Base-by-base conservation (phyloP, 2,888 invertebrate genomes). In the Entomobrya multifasciata region DNA sequence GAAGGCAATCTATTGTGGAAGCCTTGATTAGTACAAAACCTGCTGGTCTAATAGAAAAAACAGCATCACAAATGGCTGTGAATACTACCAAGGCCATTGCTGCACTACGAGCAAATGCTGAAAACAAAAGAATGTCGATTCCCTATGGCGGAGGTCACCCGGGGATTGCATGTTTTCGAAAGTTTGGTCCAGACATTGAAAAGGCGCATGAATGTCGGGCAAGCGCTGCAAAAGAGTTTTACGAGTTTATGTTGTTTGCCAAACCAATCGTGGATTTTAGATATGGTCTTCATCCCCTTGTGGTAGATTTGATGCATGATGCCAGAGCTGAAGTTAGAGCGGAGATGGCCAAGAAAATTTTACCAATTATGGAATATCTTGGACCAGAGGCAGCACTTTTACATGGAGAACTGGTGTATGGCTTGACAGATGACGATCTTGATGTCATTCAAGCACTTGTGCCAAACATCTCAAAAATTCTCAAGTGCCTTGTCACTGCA, bases 381-480 rank as follows among this genome's bases (percentile, higher is more conserved):
- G 89, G 87, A 11, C 41, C 74, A 0, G 89, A 88, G 10, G 84
- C 86, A 2, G 87, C 78, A 8, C 74, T 89, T 22, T 36, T 89
- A 10, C 87, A 89, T 36, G 90, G 90, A n/a, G 90, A 90, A 76
- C 60, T 91, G 17, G 90, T 91, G 3, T 87, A 86, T 55, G 84
- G 78, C 10, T 84, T 91, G 22, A 87, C 90, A 10, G 91, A 91
- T 62, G 91, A 91, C 36, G 86, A 88, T n/a, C 30, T 90, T 10
- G 85, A 84, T 36, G 90, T 91, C 11, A 76, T 90, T 76, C 88
- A 89, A 80, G 89, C 86, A 1, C 49, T 91, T 17, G 82, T 89
- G n/a, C 90, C 91, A 22, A 25, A 87, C 36, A 44, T 91, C 13
- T 62, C 89, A 6, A 78, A 77, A n/a, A 90, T 90, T 70, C 72